Conservation (phyloP, 2,888 invertebrate species). For the Philhelius pedissequus region DNA sequence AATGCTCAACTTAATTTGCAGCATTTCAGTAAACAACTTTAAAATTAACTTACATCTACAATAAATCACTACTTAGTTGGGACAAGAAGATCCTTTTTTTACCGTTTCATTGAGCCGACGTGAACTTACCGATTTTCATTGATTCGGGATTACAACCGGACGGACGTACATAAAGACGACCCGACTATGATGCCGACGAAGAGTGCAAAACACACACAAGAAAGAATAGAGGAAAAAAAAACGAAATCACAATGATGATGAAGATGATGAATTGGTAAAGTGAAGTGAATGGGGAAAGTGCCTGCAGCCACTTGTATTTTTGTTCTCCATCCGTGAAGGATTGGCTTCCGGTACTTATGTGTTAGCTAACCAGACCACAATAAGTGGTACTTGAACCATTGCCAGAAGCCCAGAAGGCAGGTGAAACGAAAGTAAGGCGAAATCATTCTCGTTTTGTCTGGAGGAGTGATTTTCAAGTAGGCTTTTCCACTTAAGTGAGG, state of each 20-base stretch:
- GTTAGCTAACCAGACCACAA: conserved; percentile 68
- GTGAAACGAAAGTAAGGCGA: conserved; percentile 12
- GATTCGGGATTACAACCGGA: conserved; percentile 45
- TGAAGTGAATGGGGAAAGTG: conserved; percentile 54
- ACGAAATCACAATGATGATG: conserved; percentile 8
- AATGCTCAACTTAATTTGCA: not conserved
- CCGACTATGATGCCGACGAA: not conserved
- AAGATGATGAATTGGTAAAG: conserved; percentile 57
- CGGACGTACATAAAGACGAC: not conserved
- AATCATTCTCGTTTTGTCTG: conserved; percentile 47
- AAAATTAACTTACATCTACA: not conserved
- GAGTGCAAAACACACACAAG: not conserved
- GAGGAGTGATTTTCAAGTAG: conserved; percentile 44
- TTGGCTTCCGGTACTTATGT: conserved; percentile 63
- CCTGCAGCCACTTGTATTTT: conserved; percentile 61
- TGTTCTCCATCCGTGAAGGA: conserved; percentile 26
- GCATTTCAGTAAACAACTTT: not conserved
- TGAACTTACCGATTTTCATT: conserved; percentile 45
- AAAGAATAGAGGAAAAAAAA: not conserved
- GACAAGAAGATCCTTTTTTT: not conserved
- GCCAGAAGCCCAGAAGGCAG: conserved; percentile 32
- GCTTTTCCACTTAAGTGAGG: not conserved
- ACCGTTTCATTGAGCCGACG: not conserved
- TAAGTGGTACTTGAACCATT: conserved; percentile 64
- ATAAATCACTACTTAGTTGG: not conserved